Evolutionary conservation across 2,113 vertebrate species (phyloP), one percentile per base, ranked within the genome.

Genomic region (Trichechus manatus): DNA sequence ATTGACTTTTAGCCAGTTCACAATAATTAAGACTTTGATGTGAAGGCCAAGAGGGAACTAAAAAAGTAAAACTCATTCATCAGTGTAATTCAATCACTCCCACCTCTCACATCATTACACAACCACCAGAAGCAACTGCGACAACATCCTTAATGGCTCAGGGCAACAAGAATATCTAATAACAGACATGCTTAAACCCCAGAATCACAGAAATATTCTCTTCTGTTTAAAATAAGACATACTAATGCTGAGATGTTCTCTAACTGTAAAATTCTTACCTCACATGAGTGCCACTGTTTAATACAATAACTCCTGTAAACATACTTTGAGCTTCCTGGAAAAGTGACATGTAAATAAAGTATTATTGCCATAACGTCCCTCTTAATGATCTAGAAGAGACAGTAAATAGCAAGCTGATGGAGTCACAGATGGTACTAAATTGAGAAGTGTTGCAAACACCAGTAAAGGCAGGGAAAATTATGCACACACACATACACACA

Each of bases 361-460:
- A 85, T 94, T 96, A 97, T 95, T 97, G 80, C 95, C 91, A 97
- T 94, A 96, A 97, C 94, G 95, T 87, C 70, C 87, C 50, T 80
- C 89, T 92, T 97, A 98, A 97, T 97, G 95, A 95, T 92, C 79
- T 78, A 94, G 78, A 95, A 89, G 92, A 97, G 96, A 53, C 83
- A 92, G 81, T 93, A 97, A 98, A 97, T 92, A 96, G 91, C 64
- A 85, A 87, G 70, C 93, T 96, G 91, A 97, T 92, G 85, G 64
- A 89, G 91, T 97, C 97, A 92, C 95, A 96, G 96, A 97, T 97
- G 96, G 96, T 79, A 94, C 87, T 92, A 95, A 96, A 96, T 78
- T 36, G 75, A 96, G 87, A 97, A 93, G 96, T 95, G 95, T 92
- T 97, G 87, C 92, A 96, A 97, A 93, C 87, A 93, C 96, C 91